phyloP scores from a whole-genome alignment of 2,888 invertebrate species.

The Eristalinus sepulchralis region DNA sequence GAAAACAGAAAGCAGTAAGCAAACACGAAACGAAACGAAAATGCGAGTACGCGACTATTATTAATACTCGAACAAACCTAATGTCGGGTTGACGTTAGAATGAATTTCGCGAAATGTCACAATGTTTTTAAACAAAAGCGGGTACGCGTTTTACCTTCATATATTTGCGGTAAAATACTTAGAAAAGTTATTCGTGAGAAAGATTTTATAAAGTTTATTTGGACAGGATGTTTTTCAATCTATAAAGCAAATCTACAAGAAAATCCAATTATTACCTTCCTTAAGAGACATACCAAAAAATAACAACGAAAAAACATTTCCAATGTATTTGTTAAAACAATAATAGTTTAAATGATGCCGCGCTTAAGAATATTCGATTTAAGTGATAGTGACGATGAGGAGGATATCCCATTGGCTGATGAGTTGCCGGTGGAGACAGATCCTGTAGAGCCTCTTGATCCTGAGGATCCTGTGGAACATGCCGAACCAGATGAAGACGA shows the following conservation, averaged over 20 bases:
- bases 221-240: not conserved
- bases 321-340: not conserved
- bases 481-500: conserved; percentile 17
- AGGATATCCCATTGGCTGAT: conserved; percentile 22
- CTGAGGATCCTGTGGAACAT: not conserved
- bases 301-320: not conserved
- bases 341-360: conserved; percentile 31
- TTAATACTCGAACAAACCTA: no score
- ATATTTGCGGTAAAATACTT: not conserved
- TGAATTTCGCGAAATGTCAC: conserved; percentile 8
- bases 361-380: conserved; percentile 35
- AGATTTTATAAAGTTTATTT: not conserved
- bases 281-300: not conserved
- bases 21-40: no score
- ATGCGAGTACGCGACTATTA: no score
- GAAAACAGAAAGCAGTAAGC: no score
- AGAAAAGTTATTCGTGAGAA: not conserved
- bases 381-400: conserved; percentile 46
- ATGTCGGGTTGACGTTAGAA: not conserved
- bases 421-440: conserved; percentile 24
- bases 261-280: not conserved
- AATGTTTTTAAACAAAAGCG: conserved; percentile 1
- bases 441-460: not conserved
- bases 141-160: not conserved
- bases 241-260: not conserved